Evolutionary conservation across 1,140 invertebrate species (phyloP).

Genomic region (Lepidurus couesii): DNA sequence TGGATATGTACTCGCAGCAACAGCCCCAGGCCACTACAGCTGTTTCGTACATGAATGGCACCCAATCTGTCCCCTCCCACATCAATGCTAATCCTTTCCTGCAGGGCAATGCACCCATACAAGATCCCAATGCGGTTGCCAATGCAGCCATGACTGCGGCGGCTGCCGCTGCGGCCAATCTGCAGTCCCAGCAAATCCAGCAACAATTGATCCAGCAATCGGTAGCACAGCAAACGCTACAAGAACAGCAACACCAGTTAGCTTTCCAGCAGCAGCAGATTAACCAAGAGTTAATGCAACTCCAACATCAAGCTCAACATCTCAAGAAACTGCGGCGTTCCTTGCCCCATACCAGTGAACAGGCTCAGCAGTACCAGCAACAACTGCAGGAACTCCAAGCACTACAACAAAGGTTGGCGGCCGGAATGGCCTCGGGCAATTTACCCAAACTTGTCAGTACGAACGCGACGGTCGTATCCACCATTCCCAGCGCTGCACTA

Average conservation of each 20-base stretch:
- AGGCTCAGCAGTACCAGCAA: constrained; percentile 37
- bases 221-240: constrained; percentile 34
- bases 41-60: background rate
- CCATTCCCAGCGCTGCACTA: constrained; percentile 25
- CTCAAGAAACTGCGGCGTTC: constrained; percentile 47
- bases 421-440: background rate
- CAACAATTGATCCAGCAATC: constrained; percentile 35
- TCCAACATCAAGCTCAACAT: constrained; percentile 48
- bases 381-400: constrained; percentile 41
- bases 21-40: background rate
- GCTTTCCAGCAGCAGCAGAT: constrained; percentile 37
- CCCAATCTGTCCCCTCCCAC: background rate
- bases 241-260: constrained; percentile 45
- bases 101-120: constrained; percentile 31
- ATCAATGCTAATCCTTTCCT: background rate
- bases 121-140: constrained; percentile 37
- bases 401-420: constrained; percentile 43
- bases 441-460: background rate
- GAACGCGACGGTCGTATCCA: background rate
- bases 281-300: constrained; percentile 48
- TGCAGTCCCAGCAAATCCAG: constrained; percentile 36
- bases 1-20: constrained; percentile 34
- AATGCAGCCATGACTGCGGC: constrained; percentile 36
- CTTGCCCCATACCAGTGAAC: constrained; percentile 39
- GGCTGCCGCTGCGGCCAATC: constrained; percentile 35